These are phyloP conservation scores for Prionace glauca DNA, from an alignment of 2,797 vertebrate species.

Conservation along the genomic window DNA sequence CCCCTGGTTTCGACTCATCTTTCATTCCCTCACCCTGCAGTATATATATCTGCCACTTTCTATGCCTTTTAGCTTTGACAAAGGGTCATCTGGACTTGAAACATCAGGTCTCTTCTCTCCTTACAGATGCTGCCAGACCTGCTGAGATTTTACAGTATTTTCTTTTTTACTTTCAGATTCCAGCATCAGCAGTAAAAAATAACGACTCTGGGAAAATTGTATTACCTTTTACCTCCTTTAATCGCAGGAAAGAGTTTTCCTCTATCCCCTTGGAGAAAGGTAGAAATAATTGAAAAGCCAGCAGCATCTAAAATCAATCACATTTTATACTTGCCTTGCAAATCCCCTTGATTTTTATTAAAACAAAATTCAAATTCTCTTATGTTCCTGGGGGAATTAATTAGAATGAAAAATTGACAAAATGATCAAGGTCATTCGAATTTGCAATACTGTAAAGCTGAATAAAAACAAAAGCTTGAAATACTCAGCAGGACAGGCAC, in stretches of 20 bases:
- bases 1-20: too few species aligned
- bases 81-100: too few species aligned
- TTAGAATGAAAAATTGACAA: neutral
- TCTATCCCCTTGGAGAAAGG: neutral
- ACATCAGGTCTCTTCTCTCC: too few species aligned
- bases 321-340: neutral
- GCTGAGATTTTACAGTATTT: too few species aligned
- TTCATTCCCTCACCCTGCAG: too few species aligned
- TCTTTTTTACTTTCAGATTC: too few species aligned
- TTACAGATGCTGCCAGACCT: too few species aligned
- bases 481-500: neutral
- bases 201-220: neutral
- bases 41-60: too few species aligned
- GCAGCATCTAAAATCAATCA: neutral
- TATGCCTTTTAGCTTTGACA: too few species aligned
- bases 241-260: neutral
- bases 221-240: neutral
- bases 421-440: neutral
- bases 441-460: neutral
- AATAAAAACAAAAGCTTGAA: neutral
- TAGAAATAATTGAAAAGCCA: slow-evolving; percentile 12
- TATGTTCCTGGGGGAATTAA: slow-evolving; percentile 8
- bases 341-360: neutral
- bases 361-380: slow-evolving; percentile 4
- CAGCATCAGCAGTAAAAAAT: neutral